These are phyloP conservation scores for Stenoptilia bipunctidactyla DNA, from an alignment of 2,888 invertebrate species.

Conservation along the genomic window DNA sequence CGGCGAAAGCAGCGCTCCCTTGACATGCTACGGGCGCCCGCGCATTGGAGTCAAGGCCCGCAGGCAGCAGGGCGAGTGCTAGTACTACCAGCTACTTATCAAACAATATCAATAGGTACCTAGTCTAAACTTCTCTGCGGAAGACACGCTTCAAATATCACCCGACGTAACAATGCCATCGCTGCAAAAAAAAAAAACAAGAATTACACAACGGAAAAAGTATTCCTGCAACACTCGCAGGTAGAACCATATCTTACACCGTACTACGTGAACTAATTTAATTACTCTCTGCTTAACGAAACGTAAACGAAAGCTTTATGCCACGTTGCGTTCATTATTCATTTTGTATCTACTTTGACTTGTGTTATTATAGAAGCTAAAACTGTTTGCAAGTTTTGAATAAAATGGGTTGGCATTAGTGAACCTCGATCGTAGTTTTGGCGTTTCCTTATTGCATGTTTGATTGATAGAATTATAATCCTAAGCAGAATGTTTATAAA, in stretches of 20 bases:
- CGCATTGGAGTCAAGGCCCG: constrained; percentile 67
- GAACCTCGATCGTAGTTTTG: background rate
- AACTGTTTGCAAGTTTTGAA: background rate
- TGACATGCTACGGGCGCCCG: constrained; percentile 66
- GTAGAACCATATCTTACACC: no score
- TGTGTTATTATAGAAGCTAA: background rate
- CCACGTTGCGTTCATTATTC: background rate
- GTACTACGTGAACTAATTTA: background rate
- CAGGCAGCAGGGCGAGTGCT: constrained; percentile 21
- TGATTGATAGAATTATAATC: background rate
- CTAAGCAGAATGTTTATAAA: no score
- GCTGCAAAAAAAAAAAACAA: background rate
- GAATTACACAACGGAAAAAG: background rate
- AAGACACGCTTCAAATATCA: constrained; percentile 18
- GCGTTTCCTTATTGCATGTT: background rate
- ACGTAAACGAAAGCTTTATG: background rate
- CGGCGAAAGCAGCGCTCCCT: constrained; percentile 69
- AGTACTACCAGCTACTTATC: background rate
- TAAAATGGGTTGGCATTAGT: background rate
- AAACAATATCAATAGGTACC: background rate
- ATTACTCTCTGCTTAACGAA: background rate
- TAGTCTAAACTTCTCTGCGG: background rate
- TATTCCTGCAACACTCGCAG: no score
- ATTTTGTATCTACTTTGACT: background rate
- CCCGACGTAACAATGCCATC: constrained; percentile 12